These are phyloP conservation scores for Netelia inedita DNA, from an alignment of 2,888 invertebrate species.

Conservation along the genomic window DNA sequence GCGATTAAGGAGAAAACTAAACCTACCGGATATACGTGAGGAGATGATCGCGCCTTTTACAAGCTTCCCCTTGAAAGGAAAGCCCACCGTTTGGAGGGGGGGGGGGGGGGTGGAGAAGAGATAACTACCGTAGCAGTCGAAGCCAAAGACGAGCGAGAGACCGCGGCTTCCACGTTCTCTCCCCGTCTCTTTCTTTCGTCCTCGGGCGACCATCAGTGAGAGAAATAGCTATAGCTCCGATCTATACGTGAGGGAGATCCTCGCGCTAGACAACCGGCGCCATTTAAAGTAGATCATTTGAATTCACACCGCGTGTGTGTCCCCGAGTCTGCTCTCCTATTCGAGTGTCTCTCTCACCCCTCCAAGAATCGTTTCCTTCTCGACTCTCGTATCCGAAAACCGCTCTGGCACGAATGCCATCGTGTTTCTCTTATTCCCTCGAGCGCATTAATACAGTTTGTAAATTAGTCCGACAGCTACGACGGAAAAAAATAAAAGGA, in stretches of 20 bases:
- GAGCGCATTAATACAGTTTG: slow-evolving; percentile 78
- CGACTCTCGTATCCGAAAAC: slow-evolving; percentile 56
- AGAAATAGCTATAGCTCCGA: slow-evolving; percentile 44
- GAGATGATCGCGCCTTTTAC: slow-evolving; percentile 44
- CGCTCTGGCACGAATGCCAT: slow-evolving; percentile 47
- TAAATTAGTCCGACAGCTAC: slow-evolving; percentile 74
- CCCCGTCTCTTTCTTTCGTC: not conserved
- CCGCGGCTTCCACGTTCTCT: not conserved
- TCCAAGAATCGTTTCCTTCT: slow-evolving; percentile 9
- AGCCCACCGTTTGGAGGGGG: slow-evolving; percentile 29
- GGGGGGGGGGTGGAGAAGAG: slow-evolving; percentile 31
- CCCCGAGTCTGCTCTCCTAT: slow-evolving; percentile 71
- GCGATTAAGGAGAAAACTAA: not conserved
- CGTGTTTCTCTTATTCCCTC: slow-evolving; percentile 39
- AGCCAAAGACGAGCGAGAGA: slow-evolving; percentile 11
- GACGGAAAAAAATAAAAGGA: not conserved
- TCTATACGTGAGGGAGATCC: slow-evolving; percentile 82
- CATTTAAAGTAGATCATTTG: slow-evolving; percentile 83
- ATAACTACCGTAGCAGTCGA: slow-evolving; percentile 30
- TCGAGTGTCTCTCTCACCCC: slow-evolving; percentile 72
- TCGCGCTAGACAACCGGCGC: slow-evolving; percentile 83
- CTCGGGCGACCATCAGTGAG: slow-evolving; percentile 40
- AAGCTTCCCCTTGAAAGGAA: slow-evolving; percentile 47
- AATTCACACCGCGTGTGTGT: slow-evolving; percentile 80
- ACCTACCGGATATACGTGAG: slow-evolving; percentile 4